phyloP scores from a whole-genome alignment of 1,140 invertebrate species.

The Cheumatopsyche charites region DNA sequence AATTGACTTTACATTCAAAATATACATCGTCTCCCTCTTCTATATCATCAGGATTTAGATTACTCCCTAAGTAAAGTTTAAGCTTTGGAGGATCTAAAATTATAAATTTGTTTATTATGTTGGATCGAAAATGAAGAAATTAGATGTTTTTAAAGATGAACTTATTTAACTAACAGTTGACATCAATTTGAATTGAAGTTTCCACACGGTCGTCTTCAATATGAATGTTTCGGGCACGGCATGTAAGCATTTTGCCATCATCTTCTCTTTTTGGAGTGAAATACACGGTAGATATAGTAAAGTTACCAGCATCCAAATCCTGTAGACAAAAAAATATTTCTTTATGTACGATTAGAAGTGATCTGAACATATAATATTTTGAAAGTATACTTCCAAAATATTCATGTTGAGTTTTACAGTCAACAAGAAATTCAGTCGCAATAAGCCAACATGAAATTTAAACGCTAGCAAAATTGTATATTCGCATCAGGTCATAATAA shows the following conservation, averaged over 20 bases:
- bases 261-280: slow-evolving; percentile 74
- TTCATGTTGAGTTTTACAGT: not conserved
- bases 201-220: slow-evolving; percentile 75
- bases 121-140: not conserved
- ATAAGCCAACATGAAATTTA: not conserved
- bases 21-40: slow-evolving; percentile 90
- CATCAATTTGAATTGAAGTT: slow-evolving; percentile 78
- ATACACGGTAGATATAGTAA: slow-evolving; percentile 72
- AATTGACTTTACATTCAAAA: slow-evolving; percentile 85
- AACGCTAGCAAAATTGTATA: not conserved
- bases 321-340: slow-evolving; percentile 53
- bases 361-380: not conserved
- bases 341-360: not conserved
- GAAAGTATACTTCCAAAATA: not conserved
- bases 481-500: not conserved
- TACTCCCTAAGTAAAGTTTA: slow-evolving; percentile 76
- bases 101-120: slow-evolving; percentile 16
- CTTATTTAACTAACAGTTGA: slow-evolving; percentile 77
- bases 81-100: slow-evolving; percentile 76
- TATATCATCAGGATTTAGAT: slow-evolving; percentile 85
- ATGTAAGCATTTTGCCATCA: slow-evolving; percentile 78
- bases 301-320: slow-evolving; percentile 75
- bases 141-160: not conserved
- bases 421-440: not conserved
- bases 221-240: slow-evolving; percentile 79